A percentile compares a stretch with the other conserved stretches of the same genome.
Evolutionary conservation across 1,140 invertebrate species (phyloP).

Genomic region (Leptopilina boulardi): DNA sequence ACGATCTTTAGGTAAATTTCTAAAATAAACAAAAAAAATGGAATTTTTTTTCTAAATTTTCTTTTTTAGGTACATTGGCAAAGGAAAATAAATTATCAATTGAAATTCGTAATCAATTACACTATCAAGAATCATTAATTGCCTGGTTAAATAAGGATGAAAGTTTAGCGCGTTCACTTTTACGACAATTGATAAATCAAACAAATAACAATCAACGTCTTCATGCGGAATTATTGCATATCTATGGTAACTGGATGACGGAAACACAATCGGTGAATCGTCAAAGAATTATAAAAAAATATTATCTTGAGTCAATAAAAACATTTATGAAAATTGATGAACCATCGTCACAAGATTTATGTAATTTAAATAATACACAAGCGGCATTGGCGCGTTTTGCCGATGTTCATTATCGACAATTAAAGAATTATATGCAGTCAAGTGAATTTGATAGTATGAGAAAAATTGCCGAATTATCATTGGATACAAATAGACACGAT

Average conservation of each 20-base stretch:
- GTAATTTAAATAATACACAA: constrained; percentile 78
- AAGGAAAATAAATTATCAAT: constrained; percentile 51
- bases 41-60: neutral
- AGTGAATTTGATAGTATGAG: constrained; percentile 62
- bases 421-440: constrained; percentile 78
- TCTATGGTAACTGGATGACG: constrained; percentile 85
- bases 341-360: constrained; percentile 62
- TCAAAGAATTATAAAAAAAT: constrained; percentile 75
- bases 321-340: constrained; percentile 63
- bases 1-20: constrained; percentile 45
- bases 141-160: constrained; percentile 79
- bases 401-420: constrained; percentile 89
- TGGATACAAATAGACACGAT: constrained; percentile 27
- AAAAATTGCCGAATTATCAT: constrained; percentile 58
- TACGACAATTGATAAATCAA: constrained; percentile 75
- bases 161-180: constrained; percentile 75
- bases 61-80: constrained; percentile 50
- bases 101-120: constrained; percentile 55
- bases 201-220: constrained; percentile 65
- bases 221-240: constrained; percentile 63
- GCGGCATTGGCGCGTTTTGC: constrained; percentile 87
- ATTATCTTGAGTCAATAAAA: constrained; percentile 75
- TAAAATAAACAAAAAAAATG: too few species aligned
- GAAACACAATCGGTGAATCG: constrained; percentile 84
- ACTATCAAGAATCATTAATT: constrained; percentile 79